Percentiles rank a stretch among this genome's conserved stretches.
These are phyloP conservation scores for Ailurus styani DNA, from an alignment of 2,113 vertebrate genomes.

Conservation along the genomic window DNA sequence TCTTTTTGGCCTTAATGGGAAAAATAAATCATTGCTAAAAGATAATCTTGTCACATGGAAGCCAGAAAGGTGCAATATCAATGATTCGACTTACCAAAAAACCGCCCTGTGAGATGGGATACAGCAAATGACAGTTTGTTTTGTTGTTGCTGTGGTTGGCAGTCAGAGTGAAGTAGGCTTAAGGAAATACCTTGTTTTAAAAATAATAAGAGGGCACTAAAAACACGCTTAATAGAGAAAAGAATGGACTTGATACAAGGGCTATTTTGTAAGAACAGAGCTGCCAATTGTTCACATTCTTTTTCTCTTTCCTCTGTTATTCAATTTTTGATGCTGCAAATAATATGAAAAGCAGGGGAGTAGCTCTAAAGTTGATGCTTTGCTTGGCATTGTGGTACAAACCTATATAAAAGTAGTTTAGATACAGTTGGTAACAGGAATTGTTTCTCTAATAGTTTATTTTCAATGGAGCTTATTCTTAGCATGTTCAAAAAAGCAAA, in stretches of 20 bases:
- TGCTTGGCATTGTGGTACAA: conserved; percentile 67
- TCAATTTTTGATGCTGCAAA: conserved; percentile 66
- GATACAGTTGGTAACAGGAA: conserved; percentile 61
- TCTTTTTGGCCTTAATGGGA: conserved; percentile 79
- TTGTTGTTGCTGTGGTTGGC: conserved; percentile 37
- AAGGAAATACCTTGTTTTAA: conserved; percentile 60
- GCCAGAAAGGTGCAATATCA: conserved; percentile 79
- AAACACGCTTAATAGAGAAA: conserved; percentile 59
- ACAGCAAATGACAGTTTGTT: conserved; percentile 77
- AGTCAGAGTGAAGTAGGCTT: conserved; percentile 60
- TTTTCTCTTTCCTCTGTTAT: conserved; percentile 53
- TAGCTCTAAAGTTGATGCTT: conserved; percentile 65
- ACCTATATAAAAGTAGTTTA: conserved; percentile 69
- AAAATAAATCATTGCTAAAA: conserved; percentile 84
- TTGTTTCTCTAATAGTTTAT: conserved; percentile 61
- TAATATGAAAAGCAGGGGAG: conserved; percentile 62
- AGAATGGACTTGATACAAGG: conserved; percentile 28
- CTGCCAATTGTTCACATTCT: conserved; percentile 51
- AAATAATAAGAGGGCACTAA: conserved; percentile 46
- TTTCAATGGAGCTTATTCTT: conserved; percentile 56
- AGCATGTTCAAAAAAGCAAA: conserved; percentile 52
- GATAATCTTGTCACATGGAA: conserved; percentile 79
- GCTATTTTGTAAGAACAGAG: conserved; percentile 19
- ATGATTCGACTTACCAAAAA: conserved; percentile 67
- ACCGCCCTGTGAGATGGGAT: conserved; percentile 42